Evolutionary conservation across 1,140 invertebrate species (phyloP).

Genomic region (Cepaea nemoralis): DNA sequence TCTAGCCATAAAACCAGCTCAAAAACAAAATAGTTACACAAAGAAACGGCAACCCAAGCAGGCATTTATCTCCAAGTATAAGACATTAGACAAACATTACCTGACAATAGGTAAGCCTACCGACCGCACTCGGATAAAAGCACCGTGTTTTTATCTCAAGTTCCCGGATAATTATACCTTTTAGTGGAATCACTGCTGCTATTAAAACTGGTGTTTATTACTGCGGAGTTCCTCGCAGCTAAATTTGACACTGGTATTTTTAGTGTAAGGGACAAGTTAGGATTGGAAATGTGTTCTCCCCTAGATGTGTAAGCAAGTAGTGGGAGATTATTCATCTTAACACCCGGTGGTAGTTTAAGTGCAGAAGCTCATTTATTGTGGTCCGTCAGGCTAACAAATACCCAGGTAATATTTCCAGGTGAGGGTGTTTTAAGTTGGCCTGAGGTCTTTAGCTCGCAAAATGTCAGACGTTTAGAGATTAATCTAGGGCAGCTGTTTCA

Average conservation of each 20-base stretch:
- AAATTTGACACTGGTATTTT: background rate
- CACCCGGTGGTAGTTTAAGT: too few species aligned
- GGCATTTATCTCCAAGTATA: background rate
- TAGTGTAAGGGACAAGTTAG: background rate
- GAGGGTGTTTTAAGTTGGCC: background rate
- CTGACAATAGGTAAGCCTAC: background rate
- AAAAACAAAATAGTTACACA: too few species aligned
- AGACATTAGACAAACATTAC: background rate
- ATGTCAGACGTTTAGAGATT: background rate
- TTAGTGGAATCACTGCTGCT: background rate
- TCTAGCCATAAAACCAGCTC: too few species aligned
- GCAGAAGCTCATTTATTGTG: too few species aligned
- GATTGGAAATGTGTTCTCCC: too few species aligned
- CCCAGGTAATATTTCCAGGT: background rate
- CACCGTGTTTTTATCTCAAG: background rate
- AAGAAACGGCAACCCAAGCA: background rate
- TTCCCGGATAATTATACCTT: background rate
- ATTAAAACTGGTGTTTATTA: background rate
- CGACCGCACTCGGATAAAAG: background rate
- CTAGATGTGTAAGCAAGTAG: background rate
- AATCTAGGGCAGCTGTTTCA: background rate
- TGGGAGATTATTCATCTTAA: too few species aligned
- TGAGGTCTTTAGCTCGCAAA: background rate
- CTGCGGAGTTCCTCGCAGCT: background rate
- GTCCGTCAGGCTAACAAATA: too few species aligned